Conservation (phyloP, 1,140 invertebrate genomes). For the Neelides sp. region DNA sequence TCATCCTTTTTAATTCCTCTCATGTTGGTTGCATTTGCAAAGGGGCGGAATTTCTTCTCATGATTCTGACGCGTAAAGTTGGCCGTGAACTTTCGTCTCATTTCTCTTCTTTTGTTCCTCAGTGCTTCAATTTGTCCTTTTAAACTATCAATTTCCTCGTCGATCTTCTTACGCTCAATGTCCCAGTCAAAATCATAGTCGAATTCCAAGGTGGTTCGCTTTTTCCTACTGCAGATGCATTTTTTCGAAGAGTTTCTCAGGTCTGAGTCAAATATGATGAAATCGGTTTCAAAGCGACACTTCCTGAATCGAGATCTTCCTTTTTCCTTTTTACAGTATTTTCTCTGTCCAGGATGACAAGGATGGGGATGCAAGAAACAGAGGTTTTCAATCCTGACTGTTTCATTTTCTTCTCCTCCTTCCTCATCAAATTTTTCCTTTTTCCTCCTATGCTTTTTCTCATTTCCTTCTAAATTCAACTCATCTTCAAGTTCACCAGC, state of each 20-base stretch:
- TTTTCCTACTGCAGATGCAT: background rate
- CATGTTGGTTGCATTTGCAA: background rate
- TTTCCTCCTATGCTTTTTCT: background rate
- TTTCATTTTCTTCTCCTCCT: slow-evolving; percentile 18
- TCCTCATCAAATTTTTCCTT: slow-evolving; percentile 1
- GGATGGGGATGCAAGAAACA: slow-evolving; percentile 27
- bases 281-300: slow-evolving; percentile 22
- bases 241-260: background rate
- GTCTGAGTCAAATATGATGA: background rate
- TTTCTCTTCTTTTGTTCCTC: slow-evolving; percentile 15
- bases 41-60: background rate
- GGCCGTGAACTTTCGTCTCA: slow-evolving; percentile 21
- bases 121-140: slow-evolving; percentile 24
- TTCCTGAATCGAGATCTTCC: slow-evolving; percentile 23
- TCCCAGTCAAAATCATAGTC: slow-evolving; percentile 16
- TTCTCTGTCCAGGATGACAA: slow-evolving; percentile 25
- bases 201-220: background rate
- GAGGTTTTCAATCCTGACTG: slow-evolving; percentile 14
- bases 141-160: slow-evolving; percentile 27
- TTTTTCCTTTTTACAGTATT: slow-evolving; percentile 27
- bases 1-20: background rate
- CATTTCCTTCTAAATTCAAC: background rate
- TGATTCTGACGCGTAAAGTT: background rate
- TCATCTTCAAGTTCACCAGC: background rate
- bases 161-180: slow-evolving; percentile 21